These are phyloP conservation scores for Axis porcinus DNA, from an alignment of 2,113 vertebrate species.

Conservation along the genomic window DNA sequence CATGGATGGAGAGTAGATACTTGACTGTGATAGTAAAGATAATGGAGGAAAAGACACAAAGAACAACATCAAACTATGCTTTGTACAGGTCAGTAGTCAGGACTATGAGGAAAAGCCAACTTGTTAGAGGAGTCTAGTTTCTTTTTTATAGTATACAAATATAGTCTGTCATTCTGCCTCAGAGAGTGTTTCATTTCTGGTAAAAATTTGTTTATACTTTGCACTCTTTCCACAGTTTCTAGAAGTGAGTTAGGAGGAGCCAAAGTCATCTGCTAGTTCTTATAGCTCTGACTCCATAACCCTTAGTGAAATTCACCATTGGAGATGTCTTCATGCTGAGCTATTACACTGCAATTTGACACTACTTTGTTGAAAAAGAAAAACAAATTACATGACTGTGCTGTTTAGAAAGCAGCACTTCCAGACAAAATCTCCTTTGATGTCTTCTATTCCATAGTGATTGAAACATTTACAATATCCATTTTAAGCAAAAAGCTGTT, in stretches of 20 bases:
- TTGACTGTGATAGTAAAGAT: not conserved
- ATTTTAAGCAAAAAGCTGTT: conserved; percentile 33
- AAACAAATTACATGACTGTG: conserved; percentile 37
- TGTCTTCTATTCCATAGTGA: not conserved
- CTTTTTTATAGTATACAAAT: not conserved
- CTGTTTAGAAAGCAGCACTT: conserved; percentile 39
- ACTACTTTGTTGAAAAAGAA: conserved; percentile 42
- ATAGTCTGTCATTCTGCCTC: not conserved
- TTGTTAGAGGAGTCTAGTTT: not conserved
- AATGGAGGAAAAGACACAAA: not conserved
- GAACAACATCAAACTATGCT: not conserved
- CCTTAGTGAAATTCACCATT: not conserved
- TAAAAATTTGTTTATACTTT: not conserved
- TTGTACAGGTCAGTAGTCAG: not conserved
- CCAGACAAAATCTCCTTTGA: conserved; percentile 31
- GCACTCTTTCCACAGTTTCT: not conserved
- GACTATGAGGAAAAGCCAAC: not conserved
- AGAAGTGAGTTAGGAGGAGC: not conserved
- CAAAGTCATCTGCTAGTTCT: not conserved
- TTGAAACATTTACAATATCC: not conserved
- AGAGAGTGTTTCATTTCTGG: not conserved
- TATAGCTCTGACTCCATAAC: not conserved
- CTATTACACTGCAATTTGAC: conserved; percentile 50
- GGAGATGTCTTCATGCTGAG: not conserved
- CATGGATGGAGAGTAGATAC: not conserved